These are phyloP conservation scores for Rhingia campestris DNA, from an alignment of 2,888 invertebrate species.

Conservation along the genomic window DNA sequence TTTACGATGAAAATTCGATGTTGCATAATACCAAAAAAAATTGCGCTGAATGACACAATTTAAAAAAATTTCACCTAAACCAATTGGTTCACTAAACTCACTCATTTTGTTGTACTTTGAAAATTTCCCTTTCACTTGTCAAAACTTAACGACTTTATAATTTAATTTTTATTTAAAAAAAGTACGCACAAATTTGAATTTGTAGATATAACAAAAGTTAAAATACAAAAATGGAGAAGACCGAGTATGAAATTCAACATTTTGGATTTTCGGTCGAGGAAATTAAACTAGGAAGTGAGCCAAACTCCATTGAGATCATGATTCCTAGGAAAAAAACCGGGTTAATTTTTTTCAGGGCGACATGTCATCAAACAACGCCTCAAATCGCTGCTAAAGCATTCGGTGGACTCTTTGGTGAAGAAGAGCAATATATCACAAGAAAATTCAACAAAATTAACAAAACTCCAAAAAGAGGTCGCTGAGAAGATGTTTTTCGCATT, in stretches of 20 bases:
- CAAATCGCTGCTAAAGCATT: conserved; percentile 42
- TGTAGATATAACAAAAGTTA: not conserved
- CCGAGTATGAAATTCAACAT: conserved; percentile 78
- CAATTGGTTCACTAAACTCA: conserved; percentile 15
- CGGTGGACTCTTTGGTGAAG: conserved; percentile 60
- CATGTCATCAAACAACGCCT: conserved; percentile 53
- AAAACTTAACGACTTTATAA: conserved; percentile 54
- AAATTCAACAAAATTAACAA: conserved; percentile 70
- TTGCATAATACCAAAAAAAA: too few relatives aligned
- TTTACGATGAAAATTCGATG: too few relatives aligned
- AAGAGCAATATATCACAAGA: conserved; percentile 71
- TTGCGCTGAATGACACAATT: too few relatives aligned
- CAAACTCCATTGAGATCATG: not conserved
- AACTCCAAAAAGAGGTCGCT: conserved; percentile 75
- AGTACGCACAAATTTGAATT: conserved; percentile 7
- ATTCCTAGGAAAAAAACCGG: not conserved
- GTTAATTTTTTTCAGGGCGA: conserved; percentile 28
- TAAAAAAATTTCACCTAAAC: too few relatives aligned
- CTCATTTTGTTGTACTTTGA: not conserved
- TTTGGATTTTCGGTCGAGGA: conserved; percentile 77
- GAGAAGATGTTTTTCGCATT: conserved; percentile 76
- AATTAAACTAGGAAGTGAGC: conserved; percentile 77
- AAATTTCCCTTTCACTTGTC: conserved; percentile 46
- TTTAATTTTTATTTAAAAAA: not conserved
- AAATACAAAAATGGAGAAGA: conserved; percentile 73